Evolutionary conservation across 2,888 invertebrate genomes (phyloP), one percentile per base, ranked within the genome.

Genomic region (Scaptomyza tumidula): DNA sequence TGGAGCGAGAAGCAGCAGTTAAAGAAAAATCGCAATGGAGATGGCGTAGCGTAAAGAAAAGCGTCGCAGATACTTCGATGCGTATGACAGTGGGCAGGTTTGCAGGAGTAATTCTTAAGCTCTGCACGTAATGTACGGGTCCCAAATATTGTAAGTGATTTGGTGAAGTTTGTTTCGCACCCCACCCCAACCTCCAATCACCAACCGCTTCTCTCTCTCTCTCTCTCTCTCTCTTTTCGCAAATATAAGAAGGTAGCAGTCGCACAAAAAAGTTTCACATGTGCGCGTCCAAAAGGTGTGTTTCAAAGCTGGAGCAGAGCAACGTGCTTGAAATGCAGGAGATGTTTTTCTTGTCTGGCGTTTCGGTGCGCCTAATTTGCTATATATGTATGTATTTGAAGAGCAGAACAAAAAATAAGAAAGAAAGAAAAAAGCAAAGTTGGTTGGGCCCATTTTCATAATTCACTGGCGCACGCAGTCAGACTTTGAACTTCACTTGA

Each of bases 61-160:
- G n/a, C 46, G 66, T 61, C 63, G 70, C 66, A 66, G 82, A 72
- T 77, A 84, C 79, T 86, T 88, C 88, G 83, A 88, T 83, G 83
- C 88, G 83, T 83, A 88, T 82, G 88, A 86, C 88, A 78, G 63
- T 62, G 75, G 65, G 63, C 50, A 62, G 78, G 78, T 58, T 74
- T 61, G 71, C 58, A 14, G 6, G 41, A 45, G 68, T 65, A 83
- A 85, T 85, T 86, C 71, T 77, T 81, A 85, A 86, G 89, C 85
- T 65, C 72, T 81, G 89, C 85, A 85, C 85, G 85, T 88, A 86
- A 73, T 71, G 69, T 10, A 33, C 39, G 82, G 89, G 87, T 81
- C 76, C 85, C 82, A 88, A 85, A 85, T 84, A 84, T 88, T 85
- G 87, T 87, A 85, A 85, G 85, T 85, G 85, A 85, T 88, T 85